phyloP scores from a whole-genome alignment of 2,888 invertebrate species.

The Callimorpha dominula region DNA sequence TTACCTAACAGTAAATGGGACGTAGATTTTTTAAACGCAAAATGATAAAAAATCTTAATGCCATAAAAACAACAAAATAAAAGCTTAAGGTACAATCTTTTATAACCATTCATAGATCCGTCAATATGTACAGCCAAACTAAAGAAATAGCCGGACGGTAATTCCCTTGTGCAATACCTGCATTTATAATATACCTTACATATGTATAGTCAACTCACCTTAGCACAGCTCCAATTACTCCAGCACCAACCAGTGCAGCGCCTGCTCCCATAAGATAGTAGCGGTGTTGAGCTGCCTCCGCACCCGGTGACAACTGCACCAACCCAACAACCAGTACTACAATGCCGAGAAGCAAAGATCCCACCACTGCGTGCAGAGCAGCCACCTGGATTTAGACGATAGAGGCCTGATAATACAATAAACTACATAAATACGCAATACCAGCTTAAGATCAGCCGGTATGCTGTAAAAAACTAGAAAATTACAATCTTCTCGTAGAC shows the following conservation, averaged over 20 bases:
- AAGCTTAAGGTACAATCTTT: too few species aligned
- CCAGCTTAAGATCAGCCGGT: background rate
- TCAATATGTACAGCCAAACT: background rate
- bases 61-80: too few species aligned
- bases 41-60: background rate
- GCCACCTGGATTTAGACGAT: slow-evolving; percentile 85
- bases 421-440: background rate
- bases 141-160: background rate
- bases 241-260: slow-evolving; percentile 87
- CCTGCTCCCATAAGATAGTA: slow-evolving; percentile 90
- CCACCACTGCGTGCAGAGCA: slow-evolving; percentile 91
- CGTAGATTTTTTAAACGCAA: background rate
- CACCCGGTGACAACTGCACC: slow-evolving; percentile 92
- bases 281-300: slow-evolving; percentile 91
- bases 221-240: slow-evolving; percentile 88
- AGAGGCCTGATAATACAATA: background rate
- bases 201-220: slow-evolving; percentile 72
- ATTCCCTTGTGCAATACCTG: background rate
- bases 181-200: background rate
- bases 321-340: slow-evolving; percentile 91
- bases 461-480: background rate
- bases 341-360: slow-evolving; percentile 90
- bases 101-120: background rate
- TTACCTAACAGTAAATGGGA: background rate
- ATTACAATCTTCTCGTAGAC: background rate